A percentile compares a stretch with the other conserved stretches of the same genome.
These are phyloP conservation scores for Mantis religiosa DNA, from an alignment of 2,888 invertebrate species.

Conservation along the genomic window DNA sequence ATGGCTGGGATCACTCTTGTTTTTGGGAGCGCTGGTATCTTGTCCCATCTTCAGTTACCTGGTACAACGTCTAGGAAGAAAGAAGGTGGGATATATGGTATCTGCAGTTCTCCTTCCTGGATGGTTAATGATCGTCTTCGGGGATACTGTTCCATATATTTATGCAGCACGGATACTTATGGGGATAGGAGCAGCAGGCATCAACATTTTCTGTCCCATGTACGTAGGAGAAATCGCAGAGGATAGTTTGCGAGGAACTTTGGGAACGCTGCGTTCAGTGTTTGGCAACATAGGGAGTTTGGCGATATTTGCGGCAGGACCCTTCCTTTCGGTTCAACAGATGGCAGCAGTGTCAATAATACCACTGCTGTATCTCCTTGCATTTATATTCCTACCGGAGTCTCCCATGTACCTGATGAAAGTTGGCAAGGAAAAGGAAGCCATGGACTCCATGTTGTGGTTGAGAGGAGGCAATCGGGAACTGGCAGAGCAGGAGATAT, in stretches of 20 bases:
- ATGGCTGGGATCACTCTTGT: constrained; percentile 54
- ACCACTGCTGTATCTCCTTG: constrained; percentile 47
- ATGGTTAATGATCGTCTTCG: neutral
- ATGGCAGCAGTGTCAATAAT: constrained; percentile 52
- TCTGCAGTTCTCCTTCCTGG: neutral
- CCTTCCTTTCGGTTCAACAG: constrained; percentile 43
- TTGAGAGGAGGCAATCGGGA: constrained; percentile 35
- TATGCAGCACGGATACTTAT: constrained; percentile 48
- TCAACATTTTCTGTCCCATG: constrained; percentile 54
- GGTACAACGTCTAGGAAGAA: neutral
- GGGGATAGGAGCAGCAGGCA: constrained; percentile 56
- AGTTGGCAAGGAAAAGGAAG: constrained; percentile 46
- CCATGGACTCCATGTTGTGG: constrained; percentile 39
- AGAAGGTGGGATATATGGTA: constrained; percentile 14
- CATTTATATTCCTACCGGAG: constrained; percentile 54
- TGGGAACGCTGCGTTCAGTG: constrained; percentile 56
- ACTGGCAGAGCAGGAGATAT: constrained; percentile 37
- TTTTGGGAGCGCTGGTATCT: constrained; percentile 49
- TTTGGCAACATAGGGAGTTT: constrained; percentile 49
- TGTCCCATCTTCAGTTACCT: constrained; percentile 7
- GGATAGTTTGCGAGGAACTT: constrained; percentile 50
- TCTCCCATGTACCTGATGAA: constrained; percentile 54
- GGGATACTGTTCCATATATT: neutral
- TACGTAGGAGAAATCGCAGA: constrained; percentile 62
- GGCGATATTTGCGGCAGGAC: neutral